Percentiles rank a stretch among this genome's conserved stretches.
Evolutionary conservation across 2,113 vertebrate species (phyloP).

Genomic region (Puntigrus tetrazona): DNA sequence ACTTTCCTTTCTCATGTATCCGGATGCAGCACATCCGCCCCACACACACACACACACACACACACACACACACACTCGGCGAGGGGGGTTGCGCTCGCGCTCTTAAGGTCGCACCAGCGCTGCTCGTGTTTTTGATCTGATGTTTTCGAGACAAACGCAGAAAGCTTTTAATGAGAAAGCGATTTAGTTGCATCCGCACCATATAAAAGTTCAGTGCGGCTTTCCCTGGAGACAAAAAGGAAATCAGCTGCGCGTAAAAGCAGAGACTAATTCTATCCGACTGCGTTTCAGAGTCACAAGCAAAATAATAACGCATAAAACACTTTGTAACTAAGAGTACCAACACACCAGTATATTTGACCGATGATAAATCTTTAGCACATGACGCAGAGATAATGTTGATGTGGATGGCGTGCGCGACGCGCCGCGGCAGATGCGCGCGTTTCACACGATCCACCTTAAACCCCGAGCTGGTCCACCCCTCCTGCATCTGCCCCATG

Average conservation of each 20-base stretch:
- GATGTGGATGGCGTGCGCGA: not conserved
- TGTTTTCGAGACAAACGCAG: not conserved
- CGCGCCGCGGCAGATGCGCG: not conserved
- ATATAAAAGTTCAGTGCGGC: not conserved
- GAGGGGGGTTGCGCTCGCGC: conserved; percentile 52
- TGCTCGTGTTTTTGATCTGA: not conserved
- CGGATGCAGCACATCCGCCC: conserved; percentile 74
- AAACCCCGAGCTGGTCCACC: conserved; percentile 61
- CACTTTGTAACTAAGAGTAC: not conserved
- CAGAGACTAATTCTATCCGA: not conserved
- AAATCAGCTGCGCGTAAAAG: too few relatives aligned
- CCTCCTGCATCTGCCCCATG: conserved; percentile 76
- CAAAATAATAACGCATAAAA: not conserved
- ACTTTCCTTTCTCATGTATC: conserved; percentile 77
- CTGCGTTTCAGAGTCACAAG: not conserved
- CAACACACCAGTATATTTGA: too few relatives aligned
- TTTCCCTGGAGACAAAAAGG: too few relatives aligned
- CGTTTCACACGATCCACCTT: conserved; percentile 70
- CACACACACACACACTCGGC: conserved; percentile 34
- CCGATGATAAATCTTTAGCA: too few relatives aligned
- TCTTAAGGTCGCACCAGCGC: conserved; percentile 71
- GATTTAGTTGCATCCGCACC: not conserved
- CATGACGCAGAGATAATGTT: too few relatives aligned
- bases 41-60: conserved; percentile 73
- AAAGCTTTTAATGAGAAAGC: not conserved